Evolutionary conservation across 2,113 vertebrate species (phyloP), one percentile per base, ranked within the genome.

Genomic region (Dicentrarchus labrax): DNA sequence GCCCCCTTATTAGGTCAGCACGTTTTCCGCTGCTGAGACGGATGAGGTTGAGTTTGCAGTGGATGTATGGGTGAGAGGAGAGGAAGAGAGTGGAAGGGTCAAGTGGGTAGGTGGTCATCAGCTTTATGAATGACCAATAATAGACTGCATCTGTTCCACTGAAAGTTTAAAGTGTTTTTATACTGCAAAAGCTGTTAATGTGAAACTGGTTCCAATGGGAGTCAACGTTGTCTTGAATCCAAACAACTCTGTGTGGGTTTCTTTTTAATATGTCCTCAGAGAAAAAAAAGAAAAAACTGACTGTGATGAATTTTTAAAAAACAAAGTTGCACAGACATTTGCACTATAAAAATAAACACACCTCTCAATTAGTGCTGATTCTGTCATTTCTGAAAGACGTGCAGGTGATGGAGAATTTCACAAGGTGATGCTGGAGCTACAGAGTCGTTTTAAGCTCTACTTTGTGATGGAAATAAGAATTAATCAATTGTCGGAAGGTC

Each of bases 41-140:
- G 78, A 91, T 73, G 76, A 85, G 73, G 64, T 56, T 2, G 17
- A 39, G 50, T 72, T 84, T 71, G 54, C 50, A 53, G 48, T 51
- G 78, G 41, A 84, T 74, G 67, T 53, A 56, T 24, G 66, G 13
- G 22, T 19, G 47, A n/a, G 41, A 38, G 41, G 50, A 57, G 59
- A 48, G 60, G 72, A 85, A 51, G 38, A 68, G 80, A 56, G 71
- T 43, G 64, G 74, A 76, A 8, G 77, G 82, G 80, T 87, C 71
- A 76, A 87, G 82, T 79, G 89, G 72, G 69, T 85, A 91, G 85
- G 88, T 84, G 84, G 82, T 76, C 72, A 41, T 22, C 64, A 41
- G 77, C 54, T 80, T 53, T 72, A 38, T 61, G 45, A 71, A 43
- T 15, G 72, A 70, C 11, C 48, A 15, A 21, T 80, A 70, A 83